These are phyloP conservation scores for Stenodema calcarata DNA, from an alignment of 2,888 invertebrate genomes.

Conservation along the genomic window DNA sequence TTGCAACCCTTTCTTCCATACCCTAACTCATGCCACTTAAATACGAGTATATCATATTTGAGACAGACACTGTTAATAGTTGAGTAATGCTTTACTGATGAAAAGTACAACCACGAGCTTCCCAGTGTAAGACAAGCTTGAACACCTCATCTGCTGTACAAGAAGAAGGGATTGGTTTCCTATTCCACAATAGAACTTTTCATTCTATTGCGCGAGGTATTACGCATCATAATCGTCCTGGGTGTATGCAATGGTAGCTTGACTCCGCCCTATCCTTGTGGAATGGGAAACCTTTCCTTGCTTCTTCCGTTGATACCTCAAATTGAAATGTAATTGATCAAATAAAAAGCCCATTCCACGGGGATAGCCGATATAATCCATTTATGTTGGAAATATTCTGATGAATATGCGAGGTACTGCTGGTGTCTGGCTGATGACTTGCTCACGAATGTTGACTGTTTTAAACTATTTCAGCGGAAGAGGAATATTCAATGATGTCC, in stretches of 20 bases:
- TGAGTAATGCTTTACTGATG: too few species aligned
- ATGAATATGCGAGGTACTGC: too few species aligned
- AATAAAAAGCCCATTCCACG: slow-evolving; percentile 50
- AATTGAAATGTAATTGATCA: slow-evolving; percentile 9
- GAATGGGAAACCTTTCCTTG: slow-evolving; percentile 63
- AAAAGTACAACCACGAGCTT: background rate
- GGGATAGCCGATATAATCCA: slow-evolving; percentile 47
- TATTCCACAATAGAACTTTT: slow-evolving; percentile 61
- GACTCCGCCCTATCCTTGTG: slow-evolving; percentile 59
- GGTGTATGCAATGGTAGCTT: slow-evolving; percentile 45
- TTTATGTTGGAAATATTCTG: background rate
- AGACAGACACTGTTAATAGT: too few species aligned
- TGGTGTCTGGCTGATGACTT: background rate
- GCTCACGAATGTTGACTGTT: background rate
- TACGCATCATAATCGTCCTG: background rate
- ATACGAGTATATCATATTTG: too few species aligned
- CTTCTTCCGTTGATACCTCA: slow-evolving; percentile 58
- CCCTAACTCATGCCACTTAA: too few species aligned
- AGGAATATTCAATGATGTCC: slow-evolving; percentile 79
- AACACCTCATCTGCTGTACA: background rate
- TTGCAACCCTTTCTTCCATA: too few species aligned
- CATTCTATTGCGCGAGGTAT: background rate
- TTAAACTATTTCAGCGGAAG: slow-evolving; percentile 68
- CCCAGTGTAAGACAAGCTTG: background rate
- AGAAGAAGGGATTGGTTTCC: slow-evolving; percentile 61